phyloP scores from a whole-genome alignment of 2,113 vertebrate species.

The Bagarius yarrelli region DNA sequence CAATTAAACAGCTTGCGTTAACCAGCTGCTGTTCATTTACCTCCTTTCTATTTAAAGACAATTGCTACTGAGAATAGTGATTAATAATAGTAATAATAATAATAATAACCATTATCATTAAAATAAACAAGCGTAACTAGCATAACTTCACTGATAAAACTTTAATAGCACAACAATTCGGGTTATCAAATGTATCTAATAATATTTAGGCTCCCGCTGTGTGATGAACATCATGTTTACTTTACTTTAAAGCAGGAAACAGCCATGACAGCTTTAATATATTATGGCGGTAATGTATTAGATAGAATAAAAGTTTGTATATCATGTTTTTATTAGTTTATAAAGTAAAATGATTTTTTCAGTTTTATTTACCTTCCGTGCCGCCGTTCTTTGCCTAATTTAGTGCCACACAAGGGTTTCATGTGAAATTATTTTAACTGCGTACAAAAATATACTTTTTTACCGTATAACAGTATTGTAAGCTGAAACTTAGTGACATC shows the following conservation, averaged over 20 bases:
- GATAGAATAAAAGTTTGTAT: neutral
- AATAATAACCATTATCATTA: neutral
- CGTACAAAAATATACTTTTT: neutral
- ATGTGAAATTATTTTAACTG: neutral
- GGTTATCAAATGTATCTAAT: neutral
- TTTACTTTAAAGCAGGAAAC: conserved; percentile 10
- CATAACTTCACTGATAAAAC: neutral
- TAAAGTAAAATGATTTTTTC: neutral
- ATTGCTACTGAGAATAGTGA: neutral
- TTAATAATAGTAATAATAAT: neutral
- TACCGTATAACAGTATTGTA: neutral
- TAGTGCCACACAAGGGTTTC: neutral
- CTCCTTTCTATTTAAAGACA: neutral
- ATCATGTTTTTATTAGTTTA: neutral
- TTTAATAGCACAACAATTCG: neutral
- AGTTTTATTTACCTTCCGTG: conserved; percentile 1
- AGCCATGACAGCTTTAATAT: neutral
- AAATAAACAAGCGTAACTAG: neutral
- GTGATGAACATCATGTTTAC: neutral
- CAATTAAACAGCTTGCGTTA: neutral
- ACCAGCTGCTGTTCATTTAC: neutral
- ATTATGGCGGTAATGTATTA: neutral
- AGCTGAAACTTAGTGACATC: neutral
- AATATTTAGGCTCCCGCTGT: neutral
- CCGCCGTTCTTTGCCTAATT: neutral